Evolutionary conservation across 1,140 invertebrate genomes (phyloP), one percentile per base, ranked within the genome.

Genomic region (Acromyrmex heyeri): DNA sequence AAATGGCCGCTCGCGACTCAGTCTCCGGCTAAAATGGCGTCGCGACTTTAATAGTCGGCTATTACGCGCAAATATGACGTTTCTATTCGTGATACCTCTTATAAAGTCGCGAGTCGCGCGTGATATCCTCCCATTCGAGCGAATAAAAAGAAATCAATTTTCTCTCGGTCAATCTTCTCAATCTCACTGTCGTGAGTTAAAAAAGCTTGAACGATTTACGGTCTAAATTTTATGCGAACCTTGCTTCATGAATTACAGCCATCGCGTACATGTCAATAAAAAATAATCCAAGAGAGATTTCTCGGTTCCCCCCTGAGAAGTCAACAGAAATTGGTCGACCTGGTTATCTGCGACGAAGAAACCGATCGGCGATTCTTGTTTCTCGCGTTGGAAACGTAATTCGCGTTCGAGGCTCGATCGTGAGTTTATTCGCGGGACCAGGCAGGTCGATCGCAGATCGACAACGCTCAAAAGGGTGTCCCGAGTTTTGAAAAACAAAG

Each of bases 1-100:
- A 95, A 94, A 95, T 95, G 95, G 95, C 95, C 88, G 93, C 34
- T 50, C 67, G 64, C 82, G 73, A 90, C 89, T 86, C 61, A 85
- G 73, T 87, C 85, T 69, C 85, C 88, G 87, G 86, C 87, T 94
- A 94, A 95, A 95, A 95, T 95, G 94, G 94, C 94, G 94, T 88
- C 90, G 78, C 77, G 61, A 81, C 57, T 48, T 91, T 93, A 92
- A 93, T 93, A 87, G 62, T 75, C 70, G 82, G 69, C 70, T 89
- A 90, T 89, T 86, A 87, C 59, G 21, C 67, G 75, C 77, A 88
- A 91, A 92, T 92, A 91, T 90, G 92, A 94, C 93, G 91, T 94
- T 94, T 94, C 92, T 93, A 93, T 94, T 92, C 90, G 91, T n/a
- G 73, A 44, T 59, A 81, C 62, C 21, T 21, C 53, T 10, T 24